phyloP scores from a whole-genome alignment of 2,888 invertebrate species.

The Acanthosepion pharaonis region DNA sequence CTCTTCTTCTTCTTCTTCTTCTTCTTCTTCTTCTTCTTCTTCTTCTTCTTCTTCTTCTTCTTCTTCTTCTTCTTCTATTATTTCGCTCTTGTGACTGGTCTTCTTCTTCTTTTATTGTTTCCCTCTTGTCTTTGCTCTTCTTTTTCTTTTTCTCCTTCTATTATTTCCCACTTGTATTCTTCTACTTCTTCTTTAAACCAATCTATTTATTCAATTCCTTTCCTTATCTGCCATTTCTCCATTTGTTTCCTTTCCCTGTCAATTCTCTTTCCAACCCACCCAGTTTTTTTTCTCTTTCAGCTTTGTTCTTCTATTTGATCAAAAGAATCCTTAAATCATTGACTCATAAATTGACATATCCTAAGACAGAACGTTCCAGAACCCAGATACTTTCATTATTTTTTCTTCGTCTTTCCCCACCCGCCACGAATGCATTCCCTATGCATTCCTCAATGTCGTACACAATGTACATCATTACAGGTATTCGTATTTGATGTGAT shows the following conservation, averaged over 20 bases:
- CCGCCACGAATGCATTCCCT: background rate
- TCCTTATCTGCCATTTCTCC: background rate
- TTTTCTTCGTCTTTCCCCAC: conserved; percentile 4
- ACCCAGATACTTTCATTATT: background rate
- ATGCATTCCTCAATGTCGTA: conserved; percentile 33
- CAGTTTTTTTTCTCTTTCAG: background rate
- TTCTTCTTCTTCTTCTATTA: background rate
- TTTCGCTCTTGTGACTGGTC: background rate
- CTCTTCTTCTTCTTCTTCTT: background rate
- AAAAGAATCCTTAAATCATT: conserved; percentile 1
- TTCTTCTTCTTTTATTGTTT: background rate
- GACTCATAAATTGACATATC: conserved; percentile 13
- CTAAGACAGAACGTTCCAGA: conserved; percentile 33
- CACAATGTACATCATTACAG: conserved; percentile 33
- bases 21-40: background rate
- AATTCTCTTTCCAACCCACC: background rate
- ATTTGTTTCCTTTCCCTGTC: background rate
- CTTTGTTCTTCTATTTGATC: background rate
- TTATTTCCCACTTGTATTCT: too few species aligned
- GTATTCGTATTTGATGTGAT: conserved; percentile 11
- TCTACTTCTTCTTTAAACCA: background rate
- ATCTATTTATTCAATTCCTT: background rate
- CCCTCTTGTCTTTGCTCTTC: background rate
- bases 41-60: background rate
- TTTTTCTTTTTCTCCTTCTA: background rate